Percentiles rank a stretch among this genome's conserved stretches.
Conservation (phyloP, 2,797 vertebrate genomes). For the Eupleurogrammus muticus region DNA sequence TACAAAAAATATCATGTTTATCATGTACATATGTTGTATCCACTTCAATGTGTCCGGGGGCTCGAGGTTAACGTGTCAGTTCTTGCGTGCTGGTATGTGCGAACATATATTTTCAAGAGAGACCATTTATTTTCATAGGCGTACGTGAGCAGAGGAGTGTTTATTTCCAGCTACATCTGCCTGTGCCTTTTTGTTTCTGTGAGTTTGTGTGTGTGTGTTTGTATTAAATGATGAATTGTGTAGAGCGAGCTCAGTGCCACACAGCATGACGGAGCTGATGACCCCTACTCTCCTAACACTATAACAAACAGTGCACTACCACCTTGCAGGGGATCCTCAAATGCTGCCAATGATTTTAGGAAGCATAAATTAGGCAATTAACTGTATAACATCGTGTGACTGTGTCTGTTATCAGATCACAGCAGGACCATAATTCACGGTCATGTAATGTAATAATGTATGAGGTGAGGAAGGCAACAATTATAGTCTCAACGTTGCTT, state of each 20-base stretch:
- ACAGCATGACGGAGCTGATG: constrained; percentile 24
- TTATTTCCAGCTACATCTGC: constrained; percentile 50
- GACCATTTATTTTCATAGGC: constrained; percentile 44
- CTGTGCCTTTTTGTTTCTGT: constrained; percentile 41
- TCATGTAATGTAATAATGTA: not conserved
- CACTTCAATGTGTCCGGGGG: constrained; percentile 46
- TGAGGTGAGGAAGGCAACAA: too few relatives aligned
- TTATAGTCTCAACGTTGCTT: too few relatives aligned
- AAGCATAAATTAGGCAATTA: not conserved
- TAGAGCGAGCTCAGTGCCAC: constrained; percentile 31
- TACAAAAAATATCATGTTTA: constrained; percentile 30
- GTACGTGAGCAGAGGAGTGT: constrained; percentile 21
- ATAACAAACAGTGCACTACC: not conserved
- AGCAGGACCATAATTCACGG: not conserved
- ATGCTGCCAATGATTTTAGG: not conserved
- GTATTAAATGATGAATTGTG: constrained; percentile 37
- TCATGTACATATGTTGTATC: constrained; percentile 43
- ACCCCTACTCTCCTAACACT: constrained; percentile 11
- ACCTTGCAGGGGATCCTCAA: constrained; percentile 3
- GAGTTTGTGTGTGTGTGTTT: constrained; percentile 26
- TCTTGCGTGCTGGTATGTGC: constrained; percentile 51
- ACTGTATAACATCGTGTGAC: not conserved
- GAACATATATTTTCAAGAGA: constrained; percentile 42
- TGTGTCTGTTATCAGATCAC: not conserved
- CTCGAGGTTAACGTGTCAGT: constrained; percentile 46